Base-by-base conservation (phyloP, 2,888 invertebrate species). In the Athalia circularis region DNA sequence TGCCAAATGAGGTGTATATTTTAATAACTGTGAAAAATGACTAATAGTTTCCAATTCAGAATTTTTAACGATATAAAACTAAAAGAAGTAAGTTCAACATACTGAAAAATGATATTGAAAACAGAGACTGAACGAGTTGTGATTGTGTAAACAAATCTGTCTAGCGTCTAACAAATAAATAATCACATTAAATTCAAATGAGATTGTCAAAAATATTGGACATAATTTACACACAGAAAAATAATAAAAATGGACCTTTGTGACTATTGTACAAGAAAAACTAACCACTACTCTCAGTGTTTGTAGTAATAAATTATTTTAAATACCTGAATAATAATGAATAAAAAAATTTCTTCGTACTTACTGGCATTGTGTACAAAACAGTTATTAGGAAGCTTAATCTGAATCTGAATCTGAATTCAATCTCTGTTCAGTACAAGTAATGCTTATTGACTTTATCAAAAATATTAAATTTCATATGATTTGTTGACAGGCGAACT, bases 401-500 rank as follows among this genome's bases (percentile, higher is more conserved):
- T 13, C 13, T 9, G 43, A 57, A 70, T 29, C 59, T 72, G 57
- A 59, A 59, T 13, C 13, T 9, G 43, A 57, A 70, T 29, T 13
- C 45, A 54, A 70, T 59, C 29, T 47, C 47, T 43, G 43, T 70
- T 70, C n/a, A 45, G 45, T 68, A 5, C 50, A 52, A 59, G 5
- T 4, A 9, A 45, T 7, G 13, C 45, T 72, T 3, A 72, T 72
- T 4, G 45, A 52, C 29, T 50, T 67, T 67, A 29, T n/a, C 13
- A 47, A 9, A 45, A 13, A 62, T 15, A 43, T 15, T 48, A n/a
- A 62, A 4, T 6, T 62, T 13, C 47, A 59, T 72, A 13, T 64
- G 29, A 62, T 45, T 64, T 80, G 82, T 84, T 84, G 70, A 80
- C 74, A 70, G 80, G 74, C 77, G 83, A 82, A 79, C 78, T 79